Conservation (phyloP, 1,140 invertebrate genomes). For the Nasonia longicornis region DNA sequence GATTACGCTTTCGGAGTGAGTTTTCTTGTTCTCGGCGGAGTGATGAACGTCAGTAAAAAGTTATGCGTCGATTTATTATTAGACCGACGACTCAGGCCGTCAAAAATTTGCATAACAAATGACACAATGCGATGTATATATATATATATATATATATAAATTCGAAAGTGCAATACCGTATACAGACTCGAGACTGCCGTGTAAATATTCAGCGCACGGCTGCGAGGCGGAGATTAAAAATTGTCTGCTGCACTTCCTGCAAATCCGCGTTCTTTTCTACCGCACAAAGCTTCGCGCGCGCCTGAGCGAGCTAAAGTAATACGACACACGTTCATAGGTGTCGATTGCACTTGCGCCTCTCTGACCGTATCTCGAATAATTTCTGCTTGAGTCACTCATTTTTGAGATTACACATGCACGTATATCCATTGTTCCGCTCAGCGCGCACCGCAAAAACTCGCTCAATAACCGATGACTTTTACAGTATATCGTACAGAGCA, state of each 20-base stretch:
- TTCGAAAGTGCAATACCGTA: not conserved
- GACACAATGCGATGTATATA: not conserved
- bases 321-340: constrained; percentile 17
- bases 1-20: too few relatives aligned
- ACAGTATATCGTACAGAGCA: too few relatives aligned
- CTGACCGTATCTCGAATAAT: constrained; percentile 18
- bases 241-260: not conserved
- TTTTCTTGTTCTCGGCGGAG: too few relatives aligned
- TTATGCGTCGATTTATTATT: too few relatives aligned
- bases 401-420: not conserved
- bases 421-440: too few relatives aligned
- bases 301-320: not conserved
- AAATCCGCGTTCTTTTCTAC: constrained; percentile 20
- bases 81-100: not conserved
- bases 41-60: too few relatives aligned
- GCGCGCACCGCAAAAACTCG: too few relatives aligned
- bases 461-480: too few relatives aligned
- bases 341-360: constrained; percentile 22
- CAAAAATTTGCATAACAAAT: not conserved
- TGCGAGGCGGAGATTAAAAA: not conserved
- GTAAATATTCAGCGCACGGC: not conserved
- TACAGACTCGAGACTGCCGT: not conserved
- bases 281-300: not conserved
- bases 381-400: constrained; percentile 32
- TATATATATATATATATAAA: not conserved